Conservation (phyloP, 2,113 vertebrate genomes). For the Enhydra lutris region DNA sequence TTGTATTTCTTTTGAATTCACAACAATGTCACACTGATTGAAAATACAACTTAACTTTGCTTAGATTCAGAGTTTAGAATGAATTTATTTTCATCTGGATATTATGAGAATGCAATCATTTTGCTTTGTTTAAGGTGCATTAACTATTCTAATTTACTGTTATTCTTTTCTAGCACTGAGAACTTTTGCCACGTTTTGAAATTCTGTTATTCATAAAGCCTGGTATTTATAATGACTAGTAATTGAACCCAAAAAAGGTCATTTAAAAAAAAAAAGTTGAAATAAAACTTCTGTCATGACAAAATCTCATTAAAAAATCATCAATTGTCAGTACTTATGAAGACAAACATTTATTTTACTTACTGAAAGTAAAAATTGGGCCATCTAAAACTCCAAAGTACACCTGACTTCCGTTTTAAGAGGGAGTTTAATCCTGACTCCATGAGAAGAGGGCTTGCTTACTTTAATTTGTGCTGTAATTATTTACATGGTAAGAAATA, state of each 20-base stretch:
- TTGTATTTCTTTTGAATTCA: constrained; percentile 54
- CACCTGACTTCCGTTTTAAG: not conserved
- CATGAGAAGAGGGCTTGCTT: not conserved
- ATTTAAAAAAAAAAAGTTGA: not conserved
- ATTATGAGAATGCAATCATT: not conserved
- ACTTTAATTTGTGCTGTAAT: constrained; percentile 55
- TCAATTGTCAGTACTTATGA: not conserved
- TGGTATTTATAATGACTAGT: constrained; percentile 54
- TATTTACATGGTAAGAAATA: constrained; percentile 70
- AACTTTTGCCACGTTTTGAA: constrained; percentile 41
- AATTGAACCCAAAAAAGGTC: constrained; percentile 61
- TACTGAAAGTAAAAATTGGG: constrained; percentile 16
- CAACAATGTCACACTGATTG: constrained; percentile 57
- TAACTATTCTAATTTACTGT: constrained; percentile 29
- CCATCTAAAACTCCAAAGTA: constrained; percentile 23
- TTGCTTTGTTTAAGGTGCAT: constrained; percentile 48
- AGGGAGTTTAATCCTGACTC: not conserved
- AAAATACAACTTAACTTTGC: constrained; percentile 60
- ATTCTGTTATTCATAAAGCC: constrained; percentile 50
- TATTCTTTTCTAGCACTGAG: constrained; percentile 47
- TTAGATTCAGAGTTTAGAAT: not conserved
- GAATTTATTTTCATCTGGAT: not conserved
- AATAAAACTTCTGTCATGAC: constrained; percentile 4
- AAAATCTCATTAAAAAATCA: constrained; percentile 40
- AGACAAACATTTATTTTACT: constrained; percentile 56